Conservation (phyloP, 2,113 vertebrate genomes). For the Nothocercus julius region DNA sequence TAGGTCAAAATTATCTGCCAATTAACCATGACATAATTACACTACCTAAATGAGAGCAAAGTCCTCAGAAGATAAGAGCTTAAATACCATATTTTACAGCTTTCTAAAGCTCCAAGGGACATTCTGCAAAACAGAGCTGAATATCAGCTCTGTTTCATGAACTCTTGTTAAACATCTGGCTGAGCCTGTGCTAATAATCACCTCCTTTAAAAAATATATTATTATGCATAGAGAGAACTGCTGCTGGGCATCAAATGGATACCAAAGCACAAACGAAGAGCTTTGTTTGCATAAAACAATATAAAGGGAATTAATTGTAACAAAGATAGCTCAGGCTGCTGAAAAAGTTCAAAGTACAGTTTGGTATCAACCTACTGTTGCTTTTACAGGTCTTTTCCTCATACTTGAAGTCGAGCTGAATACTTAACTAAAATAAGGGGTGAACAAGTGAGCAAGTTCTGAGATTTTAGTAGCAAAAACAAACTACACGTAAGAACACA, state of each 20-base stretch:
- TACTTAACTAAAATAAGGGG: neutral
- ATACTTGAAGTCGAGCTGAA: neutral
- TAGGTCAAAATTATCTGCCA: conserved; percentile 41
- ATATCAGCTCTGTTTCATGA: neutral
- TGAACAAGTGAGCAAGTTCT: neutral
- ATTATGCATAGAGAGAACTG: neutral
- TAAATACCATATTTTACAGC: accelerated
- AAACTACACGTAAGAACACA: neutral
- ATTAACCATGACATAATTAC: conserved; percentile 42
- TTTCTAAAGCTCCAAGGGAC: neutral
- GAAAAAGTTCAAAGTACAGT: neutral
- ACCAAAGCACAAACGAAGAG: neutral
- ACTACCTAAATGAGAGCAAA: conserved; percentile 3
- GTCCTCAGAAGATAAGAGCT: neutral
- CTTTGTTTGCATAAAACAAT: neutral
- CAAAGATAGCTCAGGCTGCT: neutral
- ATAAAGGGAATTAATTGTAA: neutral
- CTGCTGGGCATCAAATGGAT: neutral
- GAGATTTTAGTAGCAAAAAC: neutral
- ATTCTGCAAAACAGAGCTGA: neutral
- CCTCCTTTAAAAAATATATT: neutral
- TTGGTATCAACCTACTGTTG: neutral
- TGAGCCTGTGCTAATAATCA: neutral
- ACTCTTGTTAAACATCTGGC: neutral
- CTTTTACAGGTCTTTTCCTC: neutral